phyloP scores from a whole-genome alignment of 2,113 vertebrate genomes.

The Paracanthobrama guichenoti region DNA sequence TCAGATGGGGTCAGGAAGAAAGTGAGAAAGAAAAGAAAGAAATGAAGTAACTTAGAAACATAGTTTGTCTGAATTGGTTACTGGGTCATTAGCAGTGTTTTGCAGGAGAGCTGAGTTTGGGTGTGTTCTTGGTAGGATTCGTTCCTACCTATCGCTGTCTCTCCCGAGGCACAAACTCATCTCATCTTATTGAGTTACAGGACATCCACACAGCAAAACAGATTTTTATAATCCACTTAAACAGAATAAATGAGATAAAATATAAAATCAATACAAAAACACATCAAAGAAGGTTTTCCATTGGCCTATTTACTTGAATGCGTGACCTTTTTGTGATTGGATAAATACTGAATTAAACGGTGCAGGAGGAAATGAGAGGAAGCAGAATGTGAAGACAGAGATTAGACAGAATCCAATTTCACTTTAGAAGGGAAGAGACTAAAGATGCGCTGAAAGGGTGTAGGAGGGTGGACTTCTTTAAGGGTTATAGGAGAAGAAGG shows the following conservation, averaged over 20 bases:
- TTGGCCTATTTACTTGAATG: background rate
- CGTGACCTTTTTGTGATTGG: background rate
- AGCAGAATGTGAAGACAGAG: conserved; percentile 15
- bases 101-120: background rate
- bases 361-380: conserved; percentile 20
- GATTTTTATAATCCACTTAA: conserved; percentile 18
- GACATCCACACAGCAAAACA: background rate
- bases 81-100: background rate
- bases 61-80: background rate
- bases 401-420: conserved; percentile 43
- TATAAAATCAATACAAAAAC: conserved; percentile 28
- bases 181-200: conserved; percentile 35
- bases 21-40: background rate
- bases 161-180: conserved; percentile 18
- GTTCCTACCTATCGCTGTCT: conserved; percentile 20
- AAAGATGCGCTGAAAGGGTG: conserved; percentile 1
- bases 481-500: conserved; percentile 49
- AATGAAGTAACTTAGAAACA: conserved; percentile 30
- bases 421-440: conserved; percentile 13
- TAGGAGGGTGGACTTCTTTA: conserved; percentile 49
- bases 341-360: conserved; percentile 23
- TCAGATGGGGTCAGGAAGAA: conserved; percentile 14
- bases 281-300: background rate
- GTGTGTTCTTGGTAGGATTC: background rate
- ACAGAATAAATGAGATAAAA: background rate